These are phyloP conservation scores for Drosophila saltans DNA, from an alignment of 1,140 invertebrate genomes.

Conservation along the genomic window DNA sequence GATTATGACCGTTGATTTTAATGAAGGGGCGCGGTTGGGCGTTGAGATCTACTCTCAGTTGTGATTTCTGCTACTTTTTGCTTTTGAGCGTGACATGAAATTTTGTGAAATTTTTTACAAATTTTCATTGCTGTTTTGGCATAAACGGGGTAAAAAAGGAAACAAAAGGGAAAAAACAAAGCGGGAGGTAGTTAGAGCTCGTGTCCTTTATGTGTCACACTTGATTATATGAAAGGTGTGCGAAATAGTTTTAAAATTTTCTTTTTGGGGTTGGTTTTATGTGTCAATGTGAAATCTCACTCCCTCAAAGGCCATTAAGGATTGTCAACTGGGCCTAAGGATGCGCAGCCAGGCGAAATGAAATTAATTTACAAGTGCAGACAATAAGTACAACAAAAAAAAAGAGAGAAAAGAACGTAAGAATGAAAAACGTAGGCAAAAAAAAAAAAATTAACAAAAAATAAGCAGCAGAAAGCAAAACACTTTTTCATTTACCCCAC, in stretches of 20 bases:
- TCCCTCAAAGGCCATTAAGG: conserved; percentile 32
- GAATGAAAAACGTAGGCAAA: not conserved
- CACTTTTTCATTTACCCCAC: conserved; percentile 70
- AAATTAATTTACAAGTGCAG: conserved; percentile 72
- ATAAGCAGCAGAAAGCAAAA: conserved; percentile 66
- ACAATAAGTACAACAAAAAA: conserved; percentile 25
- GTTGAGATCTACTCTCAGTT: conserved; percentile 28
- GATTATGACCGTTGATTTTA: conserved; percentile 57
- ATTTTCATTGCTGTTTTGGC: conserved; percentile 47
- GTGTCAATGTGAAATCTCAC: not conserved
- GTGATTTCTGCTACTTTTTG: conserved; percentile 62
- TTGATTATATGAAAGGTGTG: conserved; percentile 67
- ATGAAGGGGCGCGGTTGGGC: conserved; percentile 60
- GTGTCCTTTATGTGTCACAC: conserved; percentile 73
- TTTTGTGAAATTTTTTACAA: conserved; percentile 25
- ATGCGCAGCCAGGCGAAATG: conserved; percentile 54
- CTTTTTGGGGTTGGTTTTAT: not conserved
- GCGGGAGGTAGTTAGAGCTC: conserved; percentile 26
- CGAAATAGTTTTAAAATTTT: conserved; percentile 22
- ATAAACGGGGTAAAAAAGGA: conserved; percentile 40
- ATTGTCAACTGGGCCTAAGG: conserved; percentile 45
- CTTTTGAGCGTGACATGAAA: conserved; percentile 66
- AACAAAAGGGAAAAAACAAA: conserved; percentile 22
- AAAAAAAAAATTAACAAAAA: conserved; percentile 69
- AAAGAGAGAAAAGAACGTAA: not conserved